phyloP scores from a whole-genome alignment of 1,140 invertebrate genomes.

The Campodea augens region DNA sequence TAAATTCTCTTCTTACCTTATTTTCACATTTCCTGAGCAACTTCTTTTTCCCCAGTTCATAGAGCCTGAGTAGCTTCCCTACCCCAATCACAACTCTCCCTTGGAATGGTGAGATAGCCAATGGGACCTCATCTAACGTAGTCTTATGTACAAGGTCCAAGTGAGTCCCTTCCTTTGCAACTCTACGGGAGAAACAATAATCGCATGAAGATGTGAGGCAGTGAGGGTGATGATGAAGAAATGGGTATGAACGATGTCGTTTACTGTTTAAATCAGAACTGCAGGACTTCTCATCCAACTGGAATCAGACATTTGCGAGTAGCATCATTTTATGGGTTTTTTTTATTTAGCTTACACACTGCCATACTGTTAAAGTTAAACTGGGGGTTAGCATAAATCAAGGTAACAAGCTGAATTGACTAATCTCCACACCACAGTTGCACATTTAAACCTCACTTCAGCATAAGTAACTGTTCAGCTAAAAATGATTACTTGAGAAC shows the following conservation, averaged over 20 bases:
- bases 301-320: no score
- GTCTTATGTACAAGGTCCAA: constrained; percentile 89
- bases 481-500: no score
- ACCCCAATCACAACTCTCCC: constrained; percentile 81
- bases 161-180: constrained; percentile 45
- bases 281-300: constrained; percentile 25
- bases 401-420: no score
- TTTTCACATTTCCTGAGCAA: constrained; percentile 96
- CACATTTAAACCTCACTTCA: no score
- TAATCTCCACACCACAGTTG: no score
- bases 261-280: constrained; percentile 28
- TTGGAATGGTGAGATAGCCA: constrained; percentile 76
- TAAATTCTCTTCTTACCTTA: constrained; percentile 37
- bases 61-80: constrained; percentile 75
- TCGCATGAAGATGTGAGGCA: neutral
- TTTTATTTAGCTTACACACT: no score
- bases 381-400: no score
- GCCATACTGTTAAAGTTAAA: no score
- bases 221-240: no score
- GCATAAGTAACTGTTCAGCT: no score
- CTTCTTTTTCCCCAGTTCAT: constrained; percentile 95
- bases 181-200: no score
- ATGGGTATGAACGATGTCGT: neutral
- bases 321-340: no score
- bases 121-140: constrained; percentile 79